Base-by-base conservation (phyloP, 2,797 vertebrate species). In the Halcyon badia region DNA sequence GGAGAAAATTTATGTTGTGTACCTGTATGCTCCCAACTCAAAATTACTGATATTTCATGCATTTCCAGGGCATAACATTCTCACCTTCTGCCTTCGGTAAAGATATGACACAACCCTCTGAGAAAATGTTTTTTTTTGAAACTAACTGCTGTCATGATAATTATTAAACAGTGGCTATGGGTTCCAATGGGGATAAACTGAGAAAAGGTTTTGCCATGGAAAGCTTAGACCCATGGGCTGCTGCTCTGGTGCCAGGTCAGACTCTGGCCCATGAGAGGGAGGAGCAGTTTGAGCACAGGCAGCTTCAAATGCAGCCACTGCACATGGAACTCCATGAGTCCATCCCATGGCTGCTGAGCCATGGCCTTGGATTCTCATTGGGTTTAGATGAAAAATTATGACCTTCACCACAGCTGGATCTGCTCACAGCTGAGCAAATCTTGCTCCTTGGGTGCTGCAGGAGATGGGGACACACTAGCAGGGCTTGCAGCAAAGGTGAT, bases 321-420 rank as follows among this genome's bases (percentile, higher is more conserved):
- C 1, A 0, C 5, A 3, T n/a, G 22, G 37, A 9, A 21, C 28
- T 56, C 14, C 35, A 35, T 56, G 30, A 31, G 41, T 33, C 30
- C n/a, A 65, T 11, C 42, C n/a, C 18, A 25, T 0, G 0, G 17
- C 30, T 73, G 66, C 49, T 2, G 3, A 73, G 39, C 39, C 39
- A 33, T 17, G 14, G 37, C 31, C 17, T 60, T 54, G 11, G 41
- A 12, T 60, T 26, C 14, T 65, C 33, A 35, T 21, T 17, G 37
- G 18, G 12, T 76, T 82, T 37, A 77, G 71, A 26, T 6, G 14
- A 14, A 4, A 2, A 58, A 39, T 9, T 65, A 30, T 79, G 60
- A 79, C 60, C 30, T 48, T 39, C 14, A 57, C 31, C 49, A 57
- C 17, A 77, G 31, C 6, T 62, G 35, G 48, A 6, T 18, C 22